Conservation (phyloP, 2,888 invertebrate genomes). For the Suillia variegata region DNA sequence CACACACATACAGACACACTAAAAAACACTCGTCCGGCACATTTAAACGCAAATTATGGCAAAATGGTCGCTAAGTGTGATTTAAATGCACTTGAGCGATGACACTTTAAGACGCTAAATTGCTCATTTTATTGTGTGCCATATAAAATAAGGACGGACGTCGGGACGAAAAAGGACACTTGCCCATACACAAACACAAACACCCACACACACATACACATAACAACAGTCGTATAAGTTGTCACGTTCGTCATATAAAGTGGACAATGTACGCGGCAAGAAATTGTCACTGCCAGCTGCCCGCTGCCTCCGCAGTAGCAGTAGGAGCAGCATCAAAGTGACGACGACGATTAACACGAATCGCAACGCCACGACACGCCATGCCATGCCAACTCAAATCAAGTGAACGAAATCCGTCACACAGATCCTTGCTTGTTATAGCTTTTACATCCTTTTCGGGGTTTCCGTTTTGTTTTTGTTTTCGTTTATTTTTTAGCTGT, state of each 20-base stretch:
- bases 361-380: too few relatives aligned
- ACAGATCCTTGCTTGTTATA: too few relatives aligned
- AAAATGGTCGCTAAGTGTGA: constrained; percentile 55
- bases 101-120: constrained; percentile 53
- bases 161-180: neutral
- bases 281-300: too few relatives aligned
- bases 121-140: constrained; percentile 49
- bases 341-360: too few relatives aligned
- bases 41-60: constrained; percentile 54
- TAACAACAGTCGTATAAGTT: constrained; percentile 50
- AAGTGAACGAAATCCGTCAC: too few relatives aligned
- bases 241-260: constrained; percentile 54
- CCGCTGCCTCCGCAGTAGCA: too few relatives aligned
- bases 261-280: constrained; percentile 28
- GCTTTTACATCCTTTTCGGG: too few relatives aligned
- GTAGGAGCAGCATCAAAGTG: too few relatives aligned
- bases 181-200: neutral
- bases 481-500: too few relatives aligned
- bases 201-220: constrained; percentile 34
- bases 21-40: constrained; percentile 23
- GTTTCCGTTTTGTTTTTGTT: too few relatives aligned
- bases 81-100: constrained; percentile 56
- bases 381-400: too few relatives aligned
- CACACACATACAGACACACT: neutral
- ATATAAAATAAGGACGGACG: constrained; percentile 37